Base-by-base conservation (phyloP, 2,797 vertebrate species). In the Antennarius maculatus region DNA sequence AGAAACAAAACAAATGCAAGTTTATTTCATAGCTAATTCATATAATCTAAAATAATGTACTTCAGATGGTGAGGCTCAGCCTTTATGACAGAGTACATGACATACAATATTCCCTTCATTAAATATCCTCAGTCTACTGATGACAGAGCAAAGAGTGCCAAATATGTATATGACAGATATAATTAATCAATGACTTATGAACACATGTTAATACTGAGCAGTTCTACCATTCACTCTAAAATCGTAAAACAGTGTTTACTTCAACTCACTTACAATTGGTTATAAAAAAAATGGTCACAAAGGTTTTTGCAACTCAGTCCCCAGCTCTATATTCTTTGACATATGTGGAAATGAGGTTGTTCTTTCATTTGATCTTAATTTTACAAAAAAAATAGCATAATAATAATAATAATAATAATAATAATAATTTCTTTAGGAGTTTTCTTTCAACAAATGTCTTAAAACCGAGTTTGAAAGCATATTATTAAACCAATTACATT, bases 391-490 rank as follows among this genome's bases (percentile, higher is more conserved):
- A 54, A 67, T 34, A 34, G 1, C 5, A 34, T 2, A 34, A 34
- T 34, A 67, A 15, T 15, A 85, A 85, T 42, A 74, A 34, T 34
- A 34, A 34, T 34, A 34, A 34, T 34, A 67, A 15, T 15, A 85
- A 85, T 42, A 74, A 65, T 54, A 27, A 74, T 69, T 46, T 39
- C 51, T 78, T 71, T 15, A 69, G 71, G 63, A 69, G 54, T 76
- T 81, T 71, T 71, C 79, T 69, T 78, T 75, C 62, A 47, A 78
- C 75, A 75, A 58, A 86, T 88, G 91, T 93, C 90, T 93, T 94
- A 91, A 94, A 92, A 94, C 90, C 81, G 64, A 88, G 92, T 94
- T 94, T 94, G 90, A 92, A 95, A 94, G 91, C 89, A 93, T 94
- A 90, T 95, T 92, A 93, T 89, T 93, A 94, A 96, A 93, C 91